Base-by-base conservation (phyloP, 2,888 invertebrate genomes). In the Mylabris sibirica region DNA sequence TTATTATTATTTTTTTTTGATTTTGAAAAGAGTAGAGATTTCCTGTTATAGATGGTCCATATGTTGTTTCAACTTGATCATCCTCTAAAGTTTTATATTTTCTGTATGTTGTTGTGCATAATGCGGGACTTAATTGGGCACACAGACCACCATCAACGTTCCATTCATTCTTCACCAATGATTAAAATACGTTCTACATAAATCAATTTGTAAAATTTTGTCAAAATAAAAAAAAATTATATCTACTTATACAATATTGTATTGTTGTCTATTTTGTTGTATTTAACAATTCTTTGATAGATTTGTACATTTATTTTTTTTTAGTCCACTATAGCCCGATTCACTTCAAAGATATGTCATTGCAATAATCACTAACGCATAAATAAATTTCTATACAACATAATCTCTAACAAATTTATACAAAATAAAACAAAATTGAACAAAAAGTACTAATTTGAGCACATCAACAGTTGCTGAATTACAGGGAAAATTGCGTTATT, bases 121-220 rank as follows among this genome's bases (percentile, higher is more conserved):
- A 82, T 81, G 78, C 77, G 75, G 77, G 76, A 77, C 81, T 80
- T 82, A 83, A 83, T 82, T 82, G 81, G 78, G 75, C 44, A 44
- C 41, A 41, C 67, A 78, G 82, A 83, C 82, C 82, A 83, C 82
- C 82, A 75, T 75, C 76, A 76, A 70, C 71, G 78, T 76, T 74
- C 73, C 74, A 65, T 64, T 63, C 65, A 72, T 67, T 61, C 62
- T 68, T 74, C 63, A 73, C 69, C 72, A 73, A 73, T 78, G 77
- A 79, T 78, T 78, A 77, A 77, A 77, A 76, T 74, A 71, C 77
- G 74, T 76, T 77, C 76, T 78, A 79, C 76, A 74, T 72, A 71
- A 74, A 72, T 74, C 74, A 72, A 66, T 68, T 63, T 64, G 64
- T 62, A 66, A 63, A 64, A 70, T 26, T 44, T 20, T 26, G 22